phyloP scores from a whole-genome alignment of 2,797 vertebrate genomes.

The Macrochelys suwanniensis region DNA sequence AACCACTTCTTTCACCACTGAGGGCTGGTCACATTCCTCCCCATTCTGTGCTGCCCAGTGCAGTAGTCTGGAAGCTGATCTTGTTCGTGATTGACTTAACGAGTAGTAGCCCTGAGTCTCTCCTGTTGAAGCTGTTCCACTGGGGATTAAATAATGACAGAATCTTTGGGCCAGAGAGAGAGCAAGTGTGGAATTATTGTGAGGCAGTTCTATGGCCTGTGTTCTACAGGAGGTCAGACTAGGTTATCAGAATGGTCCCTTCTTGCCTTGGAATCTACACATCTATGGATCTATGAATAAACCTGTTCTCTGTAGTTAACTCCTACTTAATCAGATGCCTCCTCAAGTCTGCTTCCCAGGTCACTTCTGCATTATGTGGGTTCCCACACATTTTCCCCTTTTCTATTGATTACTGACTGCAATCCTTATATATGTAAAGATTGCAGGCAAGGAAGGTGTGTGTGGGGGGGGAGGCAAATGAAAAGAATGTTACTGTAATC shows the following conservation, averaged over 20 bases:
- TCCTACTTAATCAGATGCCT: neutral
- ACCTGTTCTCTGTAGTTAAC: neutral
- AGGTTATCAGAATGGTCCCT: neutral
- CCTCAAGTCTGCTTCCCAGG: neutral
- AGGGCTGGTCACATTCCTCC: no score
- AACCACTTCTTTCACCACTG: no score
- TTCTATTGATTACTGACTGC: neutral
- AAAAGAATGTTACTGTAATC: neutral
- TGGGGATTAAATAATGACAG: neutral
- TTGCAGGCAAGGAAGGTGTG: neutral
- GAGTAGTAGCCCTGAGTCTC: neutral
- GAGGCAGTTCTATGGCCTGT: neutral
- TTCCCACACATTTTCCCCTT: neutral
- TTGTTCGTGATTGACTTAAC: no score
- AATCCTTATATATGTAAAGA: neutral
- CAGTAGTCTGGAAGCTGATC: no score
- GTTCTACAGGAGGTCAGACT: neutral
- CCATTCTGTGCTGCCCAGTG: no score
- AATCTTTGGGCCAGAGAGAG: neutral
- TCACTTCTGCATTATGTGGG: neutral
- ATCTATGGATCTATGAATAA: neutral
- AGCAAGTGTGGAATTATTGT: neutral
- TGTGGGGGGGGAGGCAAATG: neutral
- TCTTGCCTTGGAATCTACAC: neutral
- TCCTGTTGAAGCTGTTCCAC: neutral